phyloP scores from a whole-genome alignment of 1,140 invertebrate genomes.

The Steinernema feltiae region DNA sequence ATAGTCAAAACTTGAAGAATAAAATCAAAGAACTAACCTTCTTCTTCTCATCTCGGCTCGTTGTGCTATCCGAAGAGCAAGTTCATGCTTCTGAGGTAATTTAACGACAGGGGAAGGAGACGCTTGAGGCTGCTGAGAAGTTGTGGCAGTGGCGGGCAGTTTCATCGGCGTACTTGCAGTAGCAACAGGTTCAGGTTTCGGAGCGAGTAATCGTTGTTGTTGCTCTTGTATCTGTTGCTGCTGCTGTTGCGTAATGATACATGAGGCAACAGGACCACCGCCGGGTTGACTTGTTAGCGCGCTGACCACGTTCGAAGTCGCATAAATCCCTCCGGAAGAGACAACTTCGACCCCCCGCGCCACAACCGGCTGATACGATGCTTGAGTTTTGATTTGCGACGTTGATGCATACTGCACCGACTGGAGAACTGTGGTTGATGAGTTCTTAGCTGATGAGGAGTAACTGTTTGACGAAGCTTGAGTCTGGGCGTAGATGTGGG shows the following conservation, averaged over 20 bases:
- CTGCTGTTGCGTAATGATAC: not conserved
- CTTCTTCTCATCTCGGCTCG: not conserved
- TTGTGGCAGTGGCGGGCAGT: not conserved
- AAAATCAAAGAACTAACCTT: not conserved
- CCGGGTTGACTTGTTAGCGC: not conserved
- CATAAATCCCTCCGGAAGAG: not conserved
- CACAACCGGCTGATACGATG: not conserved
- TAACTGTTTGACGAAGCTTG: not conserved
- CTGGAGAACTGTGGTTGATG: not conserved
- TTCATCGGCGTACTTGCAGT: not conserved
- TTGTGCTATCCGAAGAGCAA: not conserved
- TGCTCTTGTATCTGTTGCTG: not conserved
- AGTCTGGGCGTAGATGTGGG: not conserved
- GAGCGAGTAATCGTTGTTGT: not conserved
- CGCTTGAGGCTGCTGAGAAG: not conserved
- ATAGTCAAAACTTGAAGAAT: not conserved
- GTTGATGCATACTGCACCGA: not conserved
- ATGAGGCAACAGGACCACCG: not conserved
- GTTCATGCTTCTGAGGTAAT: not conserved
- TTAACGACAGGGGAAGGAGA: not conserved
- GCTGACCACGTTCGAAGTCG: not conserved
- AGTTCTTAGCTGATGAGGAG: no score
- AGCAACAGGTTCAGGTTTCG: no score
- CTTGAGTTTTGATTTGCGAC: not conserved
- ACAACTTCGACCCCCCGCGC: not conserved